Evolutionary conservation across 35 echinoderm and acorn worm genomes (phyloP).

Genomic region (Acanthaster planci): DNA sequence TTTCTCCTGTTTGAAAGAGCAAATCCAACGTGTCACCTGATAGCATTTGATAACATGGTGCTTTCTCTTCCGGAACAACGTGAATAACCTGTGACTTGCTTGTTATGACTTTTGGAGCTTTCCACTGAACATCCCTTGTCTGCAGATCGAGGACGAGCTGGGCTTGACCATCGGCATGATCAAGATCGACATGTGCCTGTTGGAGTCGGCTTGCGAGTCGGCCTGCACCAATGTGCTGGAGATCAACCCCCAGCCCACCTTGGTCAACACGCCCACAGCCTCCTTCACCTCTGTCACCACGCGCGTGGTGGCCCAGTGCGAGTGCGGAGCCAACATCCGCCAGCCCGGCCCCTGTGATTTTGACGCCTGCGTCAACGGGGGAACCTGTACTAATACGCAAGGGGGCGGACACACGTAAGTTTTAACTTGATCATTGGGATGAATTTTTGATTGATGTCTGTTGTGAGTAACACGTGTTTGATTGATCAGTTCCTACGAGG

Average conservation of each 20-base stretch:
- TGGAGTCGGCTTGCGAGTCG: slow-evolving; percentile 77
- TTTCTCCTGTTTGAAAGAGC: no score
- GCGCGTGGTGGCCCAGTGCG: slow-evolving; percentile 57
- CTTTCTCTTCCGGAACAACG: no score
- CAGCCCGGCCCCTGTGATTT: slow-evolving; percentile 44
- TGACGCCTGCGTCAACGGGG: slow-evolving; percentile 76
- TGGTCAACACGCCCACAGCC: slow-evolving; percentile 62
- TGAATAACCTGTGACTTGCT: no score
- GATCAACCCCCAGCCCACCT: slow-evolving; percentile 62
- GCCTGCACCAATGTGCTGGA: slow-evolving; percentile 78
- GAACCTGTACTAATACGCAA: slow-evolving; percentile 66
- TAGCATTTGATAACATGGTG: no score
- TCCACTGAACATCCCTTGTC: not conserved
- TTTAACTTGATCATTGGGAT: no score
- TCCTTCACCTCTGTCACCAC: slow-evolving; percentile 76
- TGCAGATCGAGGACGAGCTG: slow-evolving; percentile 61
- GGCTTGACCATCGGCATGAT: slow-evolving; percentile 74
- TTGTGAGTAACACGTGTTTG: no score
- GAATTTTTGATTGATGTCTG: not conserved
- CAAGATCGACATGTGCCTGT: slow-evolving; percentile 78
- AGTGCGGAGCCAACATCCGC: slow-evolving; percentile 58
- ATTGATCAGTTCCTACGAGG: no score
- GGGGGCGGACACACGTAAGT: slow-evolving; percentile 52
- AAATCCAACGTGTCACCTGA: no score
- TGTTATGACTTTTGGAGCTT: not conserved